Percentiles rank a stretch among this genome's conserved stretches.
Evolutionary conservation across 2,113 vertebrate species (phyloP).

Genomic region (Spea bombifrons): DNA sequence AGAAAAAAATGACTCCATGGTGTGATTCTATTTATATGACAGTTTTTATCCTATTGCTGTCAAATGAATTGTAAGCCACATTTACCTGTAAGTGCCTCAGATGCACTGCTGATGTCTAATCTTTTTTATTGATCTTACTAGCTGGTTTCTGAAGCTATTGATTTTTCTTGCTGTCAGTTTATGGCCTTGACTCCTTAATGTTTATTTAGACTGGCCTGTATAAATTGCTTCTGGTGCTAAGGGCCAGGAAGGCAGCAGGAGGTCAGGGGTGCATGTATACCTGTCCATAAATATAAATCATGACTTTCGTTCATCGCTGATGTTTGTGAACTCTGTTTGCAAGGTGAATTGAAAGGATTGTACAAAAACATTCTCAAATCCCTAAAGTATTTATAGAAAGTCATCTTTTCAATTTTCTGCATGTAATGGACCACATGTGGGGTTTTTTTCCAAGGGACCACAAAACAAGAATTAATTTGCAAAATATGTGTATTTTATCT

Average conservation of each 20-base stretch:
- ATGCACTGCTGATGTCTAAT: conserved; percentile 67
- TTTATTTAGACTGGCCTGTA: conserved; percentile 76
- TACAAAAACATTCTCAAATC: conserved; percentile 58
- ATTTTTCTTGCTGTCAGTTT: conserved; percentile 76
- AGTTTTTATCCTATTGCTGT: conserved; percentile 62
- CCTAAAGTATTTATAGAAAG: conserved; percentile 52
- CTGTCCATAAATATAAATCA: conserved; percentile 75
- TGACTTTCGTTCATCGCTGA: conserved; percentile 64
- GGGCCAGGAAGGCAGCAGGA: conserved; percentile 54
- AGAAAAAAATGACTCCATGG: conserved; percentile 46
- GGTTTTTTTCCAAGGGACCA: too few species aligned
- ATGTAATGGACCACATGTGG: conserved; percentile 6
- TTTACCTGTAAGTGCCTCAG: conserved; percentile 66
- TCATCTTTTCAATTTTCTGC: conserved; percentile 63
- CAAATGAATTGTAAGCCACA: conserved; percentile 64
- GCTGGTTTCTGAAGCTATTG: conserved; percentile 72
- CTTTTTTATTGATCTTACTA: conserved; percentile 75
- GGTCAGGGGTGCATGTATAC: conserved; percentile 66
- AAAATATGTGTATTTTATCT: too few species aligned
- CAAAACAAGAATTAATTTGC: too few species aligned
- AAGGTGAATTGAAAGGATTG: conserved; percentile 60
- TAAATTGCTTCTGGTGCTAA: conserved; percentile 74
- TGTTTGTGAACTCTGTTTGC: conserved; percentile 64
- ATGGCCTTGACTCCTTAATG: conserved; percentile 74
- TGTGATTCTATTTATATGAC: conserved; percentile 58